Conservation (phyloP, 2,888 invertebrate genomes). For the Apotomis betuletana region DNA sequence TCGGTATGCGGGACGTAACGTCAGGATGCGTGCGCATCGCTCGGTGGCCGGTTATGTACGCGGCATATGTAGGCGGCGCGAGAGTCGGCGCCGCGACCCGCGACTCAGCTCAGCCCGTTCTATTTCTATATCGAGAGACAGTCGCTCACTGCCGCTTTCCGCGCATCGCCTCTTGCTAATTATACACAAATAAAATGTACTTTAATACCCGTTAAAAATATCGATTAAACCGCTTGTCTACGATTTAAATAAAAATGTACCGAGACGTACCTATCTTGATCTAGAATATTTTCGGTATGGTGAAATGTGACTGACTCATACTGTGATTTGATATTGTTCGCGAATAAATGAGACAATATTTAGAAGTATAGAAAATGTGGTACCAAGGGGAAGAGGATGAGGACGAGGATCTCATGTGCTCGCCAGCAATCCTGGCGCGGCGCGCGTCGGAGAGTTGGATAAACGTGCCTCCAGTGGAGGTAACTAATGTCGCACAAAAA, state of each 20-base stretch:
- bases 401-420: slow-evolving; percentile 93
- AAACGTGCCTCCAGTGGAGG: slow-evolving; percentile 93
- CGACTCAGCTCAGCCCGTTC: slow-evolving; percentile 74
- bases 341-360: slow-evolving; percentile 40
- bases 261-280: slow-evolving; percentile 17
- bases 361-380: slow-evolving; percentile 84
- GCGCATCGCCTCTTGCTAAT: slow-evolving; percentile 76
- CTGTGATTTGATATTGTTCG: slow-evolving; percentile 22
- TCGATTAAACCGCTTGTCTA: slow-evolving; percentile 16
- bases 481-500: slow-evolving; percentile 62
- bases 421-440: slow-evolving; percentile 93
- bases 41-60: slow-evolving; percentile 6
- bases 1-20: slow-evolving; percentile 14
- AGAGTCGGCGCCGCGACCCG: slow-evolving; percentile 50
- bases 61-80: slow-evolving; percentile 40
- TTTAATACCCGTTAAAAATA: slow-evolving; percentile 35
- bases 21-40: slow-evolving; percentile 5
- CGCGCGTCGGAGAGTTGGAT: slow-evolving; percentile 96
- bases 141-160: slow-evolving; percentile 79
- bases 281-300: slow-evolving; percentile 15
- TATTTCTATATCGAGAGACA: slow-evolving; percentile 81
- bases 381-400: slow-evolving; percentile 91
- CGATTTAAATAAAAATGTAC: slow-evolving; percentile 24
- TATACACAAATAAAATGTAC: slow-evolving; percentile 50
- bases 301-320: slow-evolving; percentile 34